Evolutionary conservation across 2,797 vertebrate species (phyloP).

Genomic region (Catostomus latipinnis): DNA sequence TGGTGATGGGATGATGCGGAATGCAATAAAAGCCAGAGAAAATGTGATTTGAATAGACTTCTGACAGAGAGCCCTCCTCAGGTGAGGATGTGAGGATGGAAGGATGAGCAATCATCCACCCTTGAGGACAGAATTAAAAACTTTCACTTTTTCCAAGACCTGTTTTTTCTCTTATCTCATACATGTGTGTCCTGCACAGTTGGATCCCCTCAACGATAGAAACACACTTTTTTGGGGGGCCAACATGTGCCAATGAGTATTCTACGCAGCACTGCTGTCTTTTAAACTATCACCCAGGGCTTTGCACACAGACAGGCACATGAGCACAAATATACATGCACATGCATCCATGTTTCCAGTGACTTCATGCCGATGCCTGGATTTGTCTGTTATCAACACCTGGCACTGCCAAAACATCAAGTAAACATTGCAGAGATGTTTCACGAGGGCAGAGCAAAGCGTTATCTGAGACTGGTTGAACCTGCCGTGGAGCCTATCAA

Average conservation of each 20-base stretch:
- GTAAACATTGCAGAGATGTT: constrained; percentile 45
- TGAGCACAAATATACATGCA: constrained; percentile 9
- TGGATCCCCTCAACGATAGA: constrained; percentile 60
- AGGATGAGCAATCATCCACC: constrained; percentile 52
- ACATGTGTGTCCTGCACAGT: constrained; percentile 60
- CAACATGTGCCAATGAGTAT: constrained; percentile 77
- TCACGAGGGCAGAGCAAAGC: constrained; percentile 42
- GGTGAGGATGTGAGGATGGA: constrained; percentile 60
- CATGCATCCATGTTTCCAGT: constrained; percentile 15
- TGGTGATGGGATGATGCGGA: constrained; percentile 81
- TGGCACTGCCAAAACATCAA: constrained; percentile 46
- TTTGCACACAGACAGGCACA: constrained; percentile 74
- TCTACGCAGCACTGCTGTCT: constrained; percentile 75
- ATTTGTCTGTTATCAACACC: constrained; percentile 32
- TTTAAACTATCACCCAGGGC: constrained; percentile 73
- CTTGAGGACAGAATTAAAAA: constrained; percentile 82
- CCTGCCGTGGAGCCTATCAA: constrained; percentile 13
- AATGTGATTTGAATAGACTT: constrained; percentile 88
- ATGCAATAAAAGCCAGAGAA: constrained; percentile 84
- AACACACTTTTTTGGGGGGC: constrained; percentile 63
- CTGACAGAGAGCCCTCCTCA: constrained; percentile 74
- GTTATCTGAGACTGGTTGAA: constrained; percentile 26
- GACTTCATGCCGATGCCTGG: constrained; percentile 24
- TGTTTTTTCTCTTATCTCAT: constrained; percentile 62
- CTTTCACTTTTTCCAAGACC: constrained; percentile 82